These are phyloP conservation scores for Axinella damicornis DNA, from an alignment of 37 sponge, comb jelly and placozoan species.

Conservation along the genomic window DNA sequence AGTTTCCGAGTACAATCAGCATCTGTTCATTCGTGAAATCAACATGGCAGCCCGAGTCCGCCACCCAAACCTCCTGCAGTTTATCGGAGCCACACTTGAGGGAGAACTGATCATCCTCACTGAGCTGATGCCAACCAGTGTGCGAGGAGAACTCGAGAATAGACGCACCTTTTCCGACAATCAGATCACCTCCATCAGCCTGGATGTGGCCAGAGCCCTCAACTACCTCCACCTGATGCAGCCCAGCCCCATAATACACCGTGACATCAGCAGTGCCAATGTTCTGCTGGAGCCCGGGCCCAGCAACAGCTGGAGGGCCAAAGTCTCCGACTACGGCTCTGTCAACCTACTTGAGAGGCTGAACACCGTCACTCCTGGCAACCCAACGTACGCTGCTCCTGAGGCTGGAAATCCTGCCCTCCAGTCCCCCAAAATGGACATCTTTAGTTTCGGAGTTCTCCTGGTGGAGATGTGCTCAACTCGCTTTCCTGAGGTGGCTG, in stretches of 20 bases:
- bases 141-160: conserved; percentile 13
- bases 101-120: conserved; percentile 41
- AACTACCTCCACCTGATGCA: conserved; percentile 71
- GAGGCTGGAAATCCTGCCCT: conserved; percentile 30
- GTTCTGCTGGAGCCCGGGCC: conserved; percentile 58
- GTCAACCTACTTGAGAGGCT: conserved; percentile 46
- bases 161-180: background rate
- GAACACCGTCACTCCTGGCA: background rate
- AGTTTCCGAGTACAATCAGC: background rate
- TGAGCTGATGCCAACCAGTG: conserved; percentile 64
- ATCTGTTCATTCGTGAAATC: conserved; percentile 60
- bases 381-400: conserved; percentile 36
- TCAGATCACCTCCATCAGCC: conserved; percentile 31
- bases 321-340: conserved; percentile 77
- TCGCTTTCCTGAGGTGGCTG: background rate
- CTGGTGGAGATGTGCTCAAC: conserved; percentile 34
- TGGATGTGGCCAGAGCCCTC: conserved; percentile 62
- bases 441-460: conserved; percentile 46
- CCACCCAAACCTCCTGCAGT: conserved; percentile 64
- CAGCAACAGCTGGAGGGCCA: conserved; percentile 56
- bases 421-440: conserved; percentile 37
- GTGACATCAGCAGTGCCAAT: conserved; percentile 82
- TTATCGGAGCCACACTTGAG: conserved; percentile 52
- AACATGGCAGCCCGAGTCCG: conserved; percentile 38
- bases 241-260: conserved; percentile 78